phyloP scores from a whole-genome alignment of 92 coral and sea anemone species.

The Desmophyllum pertusum region DNA sequence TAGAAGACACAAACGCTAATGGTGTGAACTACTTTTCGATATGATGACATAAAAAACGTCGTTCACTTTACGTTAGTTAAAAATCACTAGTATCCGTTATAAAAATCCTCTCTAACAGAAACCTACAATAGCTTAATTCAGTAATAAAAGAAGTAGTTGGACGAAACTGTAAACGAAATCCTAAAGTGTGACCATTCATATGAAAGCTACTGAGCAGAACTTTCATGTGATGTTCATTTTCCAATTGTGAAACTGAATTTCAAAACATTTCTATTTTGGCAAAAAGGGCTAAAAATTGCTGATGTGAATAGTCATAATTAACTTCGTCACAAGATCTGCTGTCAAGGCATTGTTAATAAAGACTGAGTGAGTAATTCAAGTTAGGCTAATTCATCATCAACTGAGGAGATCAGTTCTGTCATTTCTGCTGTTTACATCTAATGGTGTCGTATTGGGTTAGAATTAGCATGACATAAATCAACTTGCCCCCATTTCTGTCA shows the following conservation, averaged over 20 bases:
- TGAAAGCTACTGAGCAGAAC: neutral
- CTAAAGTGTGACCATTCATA: neutral
- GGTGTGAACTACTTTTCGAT: too few species aligned
- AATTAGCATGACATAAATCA: neutral
- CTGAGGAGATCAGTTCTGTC: neutral
- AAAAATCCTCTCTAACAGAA: neutral
- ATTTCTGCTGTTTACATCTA: neutral
- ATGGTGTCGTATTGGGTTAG: conserved; percentile 5
- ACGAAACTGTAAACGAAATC: neutral
- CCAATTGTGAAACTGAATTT: neutral
- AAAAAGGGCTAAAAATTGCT: neutral
- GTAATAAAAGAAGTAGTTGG: too few species aligned
- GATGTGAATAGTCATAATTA: neutral
- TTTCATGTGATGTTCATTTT: neutral
- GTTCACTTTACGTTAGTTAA: neutral
- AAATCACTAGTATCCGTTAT: neutral
- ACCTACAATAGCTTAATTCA: too few species aligned
- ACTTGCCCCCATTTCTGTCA: neutral
- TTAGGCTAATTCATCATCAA: conserved; percentile 1
- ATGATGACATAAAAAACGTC: too few species aligned
- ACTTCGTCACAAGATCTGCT: neutral
- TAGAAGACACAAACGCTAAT: too few species aligned
- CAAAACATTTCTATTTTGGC: neutral
- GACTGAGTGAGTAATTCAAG: neutral
- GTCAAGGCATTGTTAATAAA: neutral